A percentile compares a stretch with the other conserved stretches of the same genome.
Evolutionary conservation across 2,113 vertebrate species (phyloP).

Genomic region (Tragulus kanchil): DNA sequence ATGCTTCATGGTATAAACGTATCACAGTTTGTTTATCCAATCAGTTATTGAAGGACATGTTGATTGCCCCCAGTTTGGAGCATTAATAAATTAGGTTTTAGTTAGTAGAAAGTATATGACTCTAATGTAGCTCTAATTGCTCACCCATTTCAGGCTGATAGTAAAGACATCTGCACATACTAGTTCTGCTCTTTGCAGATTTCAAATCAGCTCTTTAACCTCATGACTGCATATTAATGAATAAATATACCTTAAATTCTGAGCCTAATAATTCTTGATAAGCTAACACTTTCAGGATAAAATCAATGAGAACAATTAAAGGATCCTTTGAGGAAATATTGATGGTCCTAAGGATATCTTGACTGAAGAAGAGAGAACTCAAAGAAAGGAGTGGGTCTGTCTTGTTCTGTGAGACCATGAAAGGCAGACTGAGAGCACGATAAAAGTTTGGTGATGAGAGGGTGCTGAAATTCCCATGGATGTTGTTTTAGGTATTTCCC

Average conservation of each 20-base stretch:
- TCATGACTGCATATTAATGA: background rate
- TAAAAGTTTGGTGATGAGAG: background rate
- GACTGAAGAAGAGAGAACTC: background rate
- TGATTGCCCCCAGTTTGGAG: background rate
- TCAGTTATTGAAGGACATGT: too few relatives aligned
- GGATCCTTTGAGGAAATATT: background rate
- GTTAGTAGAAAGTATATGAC: background rate
- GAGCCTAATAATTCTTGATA: background rate
- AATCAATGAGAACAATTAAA: background rate
- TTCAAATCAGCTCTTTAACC: background rate
- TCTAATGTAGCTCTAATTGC: background rate
- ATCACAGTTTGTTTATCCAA: too few relatives aligned
- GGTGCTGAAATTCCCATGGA: background rate
- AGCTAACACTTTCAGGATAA: background rate
- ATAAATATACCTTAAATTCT: background rate
- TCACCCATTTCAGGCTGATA: fast-evolving
- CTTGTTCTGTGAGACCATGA: background rate
- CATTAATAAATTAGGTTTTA: background rate
- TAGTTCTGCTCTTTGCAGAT: background rate
- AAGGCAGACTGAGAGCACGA: background rate
- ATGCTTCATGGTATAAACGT: background rate
- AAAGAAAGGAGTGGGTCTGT: fast-evolving
- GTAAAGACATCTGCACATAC: fast-evolving
- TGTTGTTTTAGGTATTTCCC: background rate
- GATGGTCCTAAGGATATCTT: background rate